Evolutionary conservation across 2,888 invertebrate species (phyloP).

Genomic region (Lapara coniferarum): DNA sequence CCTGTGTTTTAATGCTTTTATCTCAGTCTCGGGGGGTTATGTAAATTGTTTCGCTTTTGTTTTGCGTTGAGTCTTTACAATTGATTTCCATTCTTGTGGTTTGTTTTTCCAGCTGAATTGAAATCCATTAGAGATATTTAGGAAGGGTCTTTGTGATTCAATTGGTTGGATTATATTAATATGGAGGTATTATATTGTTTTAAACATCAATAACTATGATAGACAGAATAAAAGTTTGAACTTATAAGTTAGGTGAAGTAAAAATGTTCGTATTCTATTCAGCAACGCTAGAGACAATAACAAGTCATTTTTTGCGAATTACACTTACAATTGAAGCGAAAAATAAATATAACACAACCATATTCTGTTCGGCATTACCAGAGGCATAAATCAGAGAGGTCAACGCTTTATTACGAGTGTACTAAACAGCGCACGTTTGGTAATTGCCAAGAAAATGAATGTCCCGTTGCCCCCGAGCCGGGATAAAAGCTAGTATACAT

Average conservation of each 20-base stretch:
- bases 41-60: constrained; percentile 12
- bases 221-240: too few species aligned
- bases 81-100: neutral
- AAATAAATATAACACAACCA: neutral
- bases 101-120: neutral
- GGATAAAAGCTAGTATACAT: neutral
- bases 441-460: constrained; percentile 12
- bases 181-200: too few species aligned
- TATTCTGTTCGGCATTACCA: neutral
- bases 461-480: neutral
- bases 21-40: neutral
- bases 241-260: too few species aligned
- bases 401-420: neutral
- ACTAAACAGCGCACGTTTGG: constrained; percentile 11
- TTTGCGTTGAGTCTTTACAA: neutral
- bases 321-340: too few species aligned
- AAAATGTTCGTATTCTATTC: too few species aligned
- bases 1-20: neutral
- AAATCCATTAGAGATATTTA: neutral
- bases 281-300: too few species aligned
- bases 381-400: constrained; percentile 8
- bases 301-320: too few species aligned
- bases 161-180: too few species aligned
- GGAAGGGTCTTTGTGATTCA: too few species aligned
- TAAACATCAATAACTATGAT: too few species aligned